These are phyloP conservation scores for Amiota communis DNA, from an alignment of 2,888 invertebrate genomes.

Conservation along the genomic window DNA sequence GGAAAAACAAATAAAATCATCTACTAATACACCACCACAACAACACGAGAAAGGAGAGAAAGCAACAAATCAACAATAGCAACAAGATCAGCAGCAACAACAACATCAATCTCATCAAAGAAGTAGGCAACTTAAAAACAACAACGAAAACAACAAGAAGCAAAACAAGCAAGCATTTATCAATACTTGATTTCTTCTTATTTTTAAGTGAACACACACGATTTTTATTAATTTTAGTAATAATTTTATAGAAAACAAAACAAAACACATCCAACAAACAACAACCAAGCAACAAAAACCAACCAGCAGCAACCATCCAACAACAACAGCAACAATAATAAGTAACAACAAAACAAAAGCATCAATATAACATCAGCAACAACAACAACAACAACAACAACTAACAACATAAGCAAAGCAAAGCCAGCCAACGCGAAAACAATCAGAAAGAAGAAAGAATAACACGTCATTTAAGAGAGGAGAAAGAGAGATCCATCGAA, in stretches of 20 bases:
- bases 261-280: not conserved
- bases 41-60: slow-evolving; percentile 37
- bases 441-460: not conserved
- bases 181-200: slow-evolving; percentile 37
- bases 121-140: not conserved
- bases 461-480: not conserved
- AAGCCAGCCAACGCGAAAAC: not conserved
- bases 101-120: slow-evolving; percentile 44
- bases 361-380: not conserved
- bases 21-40: too few species aligned
- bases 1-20: slow-evolving; percentile 25
- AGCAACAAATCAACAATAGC: slow-evolving; percentile 26
- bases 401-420: not conserved
- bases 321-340: not conserved
- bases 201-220: not conserved
- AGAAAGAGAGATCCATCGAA: not conserved
- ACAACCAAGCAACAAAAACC: not conserved
- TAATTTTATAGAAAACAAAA: slow-evolving; percentile 53
- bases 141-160: not conserved
- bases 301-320: not conserved
- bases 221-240: slow-evolving; percentile 46
- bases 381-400: not conserved
- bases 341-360: not conserved
- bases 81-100: slow-evolving; percentile 29
- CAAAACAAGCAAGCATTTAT: slow-evolving; percentile 1